Percentiles rank a stretch among this genome's conserved stretches.
Conservation (phyloP, 2,888 invertebrate species). For the Tryphoninae sp. region DNA sequence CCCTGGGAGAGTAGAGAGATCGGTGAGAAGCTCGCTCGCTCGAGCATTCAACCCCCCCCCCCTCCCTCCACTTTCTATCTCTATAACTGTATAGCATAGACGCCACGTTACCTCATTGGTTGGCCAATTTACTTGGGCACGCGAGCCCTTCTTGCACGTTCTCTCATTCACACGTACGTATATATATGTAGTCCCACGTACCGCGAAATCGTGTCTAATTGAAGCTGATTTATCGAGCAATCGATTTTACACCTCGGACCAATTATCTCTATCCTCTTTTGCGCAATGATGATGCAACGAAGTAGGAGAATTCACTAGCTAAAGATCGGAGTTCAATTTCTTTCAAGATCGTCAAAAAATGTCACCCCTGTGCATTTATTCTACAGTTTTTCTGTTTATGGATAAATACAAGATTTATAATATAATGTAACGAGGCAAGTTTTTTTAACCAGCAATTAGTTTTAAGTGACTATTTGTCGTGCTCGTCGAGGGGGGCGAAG, state of each 20-base stretch:
- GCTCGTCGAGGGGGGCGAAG: constrained; percentile 31
- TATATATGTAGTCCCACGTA: constrained; percentile 22
- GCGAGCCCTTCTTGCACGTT: constrained; percentile 55
- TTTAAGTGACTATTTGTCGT: constrained; percentile 42
- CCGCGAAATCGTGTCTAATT: constrained; percentile 54
- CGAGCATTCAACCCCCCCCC: constrained; percentile 36
- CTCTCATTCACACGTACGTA: constrained; percentile 54
- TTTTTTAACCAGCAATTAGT: constrained; percentile 30
- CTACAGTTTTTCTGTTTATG: neutral
- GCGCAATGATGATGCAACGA: neutral
- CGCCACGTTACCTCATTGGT: constrained; percentile 43
- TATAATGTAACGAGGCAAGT: neutral
- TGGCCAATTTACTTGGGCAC: constrained; percentile 62
- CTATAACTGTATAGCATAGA: constrained; percentile 7
- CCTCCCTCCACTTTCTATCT: neutral
- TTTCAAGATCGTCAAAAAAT: too few relatives aligned
- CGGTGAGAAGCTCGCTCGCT: constrained; percentile 46
- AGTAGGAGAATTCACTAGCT: neutral
- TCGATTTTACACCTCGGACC: constrained; percentile 56
- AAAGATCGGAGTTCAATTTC: too few relatives aligned
- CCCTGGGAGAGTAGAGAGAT: constrained; percentile 52
- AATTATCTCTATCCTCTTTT: constrained; percentile 24
- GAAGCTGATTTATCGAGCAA: constrained; percentile 60
- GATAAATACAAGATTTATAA: constrained; percentile 29
- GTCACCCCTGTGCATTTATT: too few relatives aligned